Conservation (phyloP, 2,888 invertebrate genomes). For the Barypeithes pellucidus region DNA sequence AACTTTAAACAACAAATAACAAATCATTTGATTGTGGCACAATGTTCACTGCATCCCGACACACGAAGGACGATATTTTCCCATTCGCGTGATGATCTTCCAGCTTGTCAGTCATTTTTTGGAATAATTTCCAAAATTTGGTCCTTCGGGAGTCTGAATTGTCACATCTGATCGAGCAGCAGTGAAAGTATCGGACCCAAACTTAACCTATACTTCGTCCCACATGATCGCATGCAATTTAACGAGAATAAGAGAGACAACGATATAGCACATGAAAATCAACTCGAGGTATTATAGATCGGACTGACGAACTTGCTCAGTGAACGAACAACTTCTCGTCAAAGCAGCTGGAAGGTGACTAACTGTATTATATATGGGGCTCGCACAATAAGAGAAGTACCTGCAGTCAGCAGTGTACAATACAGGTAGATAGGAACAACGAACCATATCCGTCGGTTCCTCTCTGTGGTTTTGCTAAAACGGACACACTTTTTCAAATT, state of each 20-base stretch:
- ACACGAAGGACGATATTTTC: conserved; percentile 35
- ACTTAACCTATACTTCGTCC: conserved; percentile 50
- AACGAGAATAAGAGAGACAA: conserved; percentile 43
- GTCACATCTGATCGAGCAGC: conserved; percentile 45
- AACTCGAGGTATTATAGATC: conserved; percentile 46
- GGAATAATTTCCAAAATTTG: conserved; percentile 34
- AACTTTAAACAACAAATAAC: conserved; percentile 54
- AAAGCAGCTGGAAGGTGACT: conserved; percentile 52
- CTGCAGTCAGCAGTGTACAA: conserved; percentile 36
- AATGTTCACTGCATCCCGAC: conserved; percentile 46
- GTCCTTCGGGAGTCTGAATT: conserved; percentile 39
- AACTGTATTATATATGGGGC: conserved; percentile 52
- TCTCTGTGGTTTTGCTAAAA: conserved; percentile 45
- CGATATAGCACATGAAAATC: conserved; percentile 44
- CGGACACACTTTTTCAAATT: conserved; percentile 11
- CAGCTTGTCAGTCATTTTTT: conserved; percentile 48
- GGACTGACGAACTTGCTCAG: conserved; percentile 48
- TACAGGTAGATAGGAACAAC: conserved; percentile 52
- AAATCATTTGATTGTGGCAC: conserved; percentile 23
- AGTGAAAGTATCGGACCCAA: conserved; percentile 50
- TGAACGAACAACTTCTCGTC: conserved; percentile 45
- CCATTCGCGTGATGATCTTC: conserved; percentile 26
- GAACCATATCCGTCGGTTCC: conserved; percentile 49
- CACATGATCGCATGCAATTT: conserved; percentile 42
- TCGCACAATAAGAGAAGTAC: conserved; percentile 50